Percentiles rank a stretch among this genome's conserved stretches.
phyloP scores from a whole-genome alignment of 2,888 invertebrate species.

The Tachina grossa region DNA sequence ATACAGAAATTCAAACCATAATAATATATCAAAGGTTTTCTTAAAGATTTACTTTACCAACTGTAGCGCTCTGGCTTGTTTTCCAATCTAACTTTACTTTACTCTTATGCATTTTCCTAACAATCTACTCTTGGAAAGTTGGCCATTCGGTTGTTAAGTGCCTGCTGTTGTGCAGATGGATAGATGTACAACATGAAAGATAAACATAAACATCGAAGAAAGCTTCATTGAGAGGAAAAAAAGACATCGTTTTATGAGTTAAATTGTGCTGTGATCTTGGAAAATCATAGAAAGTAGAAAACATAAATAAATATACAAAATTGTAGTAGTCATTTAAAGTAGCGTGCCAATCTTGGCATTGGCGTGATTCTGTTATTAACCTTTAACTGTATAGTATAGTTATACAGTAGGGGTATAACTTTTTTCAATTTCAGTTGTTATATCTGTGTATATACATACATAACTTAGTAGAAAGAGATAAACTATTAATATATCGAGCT shows the following conservation, averaged over 20 bases:
- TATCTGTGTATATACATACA: neutral
- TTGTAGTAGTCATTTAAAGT: slow-evolving; percentile 64
- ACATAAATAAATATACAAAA: slow-evolving; percentile 17
- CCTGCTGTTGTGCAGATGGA: slow-evolving; percentile 30
- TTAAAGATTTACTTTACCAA: too few relatives aligned
- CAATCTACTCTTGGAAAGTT: slow-evolving; percentile 61
- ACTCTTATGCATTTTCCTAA: slow-evolving; percentile 34
- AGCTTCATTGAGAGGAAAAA: slow-evolving; percentile 18
- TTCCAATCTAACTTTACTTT: slow-evolving; percentile 46
- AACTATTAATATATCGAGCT: too few relatives aligned
- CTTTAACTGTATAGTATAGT: slow-evolving; percentile 60
- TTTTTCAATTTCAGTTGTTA: neutral
- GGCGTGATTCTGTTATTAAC: slow-evolving; percentile 65
- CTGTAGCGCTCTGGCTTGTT: neutral
- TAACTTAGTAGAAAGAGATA: too few relatives aligned
- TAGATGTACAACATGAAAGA: slow-evolving; percentile 28
- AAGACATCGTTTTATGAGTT: slow-evolving; percentile 64
- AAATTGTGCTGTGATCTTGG: slow-evolving; percentile 59
- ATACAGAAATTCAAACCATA: too few relatives aligned
- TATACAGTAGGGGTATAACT: slow-evolving; percentile 43
- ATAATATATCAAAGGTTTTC: too few relatives aligned
- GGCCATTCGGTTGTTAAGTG: slow-evolving; percentile 50
- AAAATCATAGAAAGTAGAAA: slow-evolving; percentile 1
- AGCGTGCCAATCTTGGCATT: slow-evolving; percentile 67
- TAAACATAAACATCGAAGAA: slow-evolving; percentile 35